phyloP scores from a whole-genome alignment of 2,888 invertebrate genomes.

The Anodontia alba region DNA sequence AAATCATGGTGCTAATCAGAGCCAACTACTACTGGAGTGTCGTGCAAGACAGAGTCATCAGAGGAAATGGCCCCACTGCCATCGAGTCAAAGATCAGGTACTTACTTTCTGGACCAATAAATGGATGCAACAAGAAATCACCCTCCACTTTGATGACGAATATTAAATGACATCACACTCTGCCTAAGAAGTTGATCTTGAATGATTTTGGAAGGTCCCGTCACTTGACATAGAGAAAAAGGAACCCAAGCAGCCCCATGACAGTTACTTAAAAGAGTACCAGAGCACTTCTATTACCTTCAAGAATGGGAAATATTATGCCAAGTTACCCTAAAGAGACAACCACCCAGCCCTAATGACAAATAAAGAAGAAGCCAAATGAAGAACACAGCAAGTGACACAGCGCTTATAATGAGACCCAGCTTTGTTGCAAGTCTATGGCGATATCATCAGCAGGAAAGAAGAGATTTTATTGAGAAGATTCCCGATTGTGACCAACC shows the following conservation, averaged over 20 bases:
- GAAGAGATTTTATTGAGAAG: slow-evolving; percentile 28
- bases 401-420: slow-evolving; percentile 14
- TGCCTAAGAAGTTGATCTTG: slow-evolving; percentile 3
- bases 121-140: slow-evolving; percentile 2
- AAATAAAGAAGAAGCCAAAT: slow-evolving; percentile 6
- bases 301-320: slow-evolving; percentile 19
- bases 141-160: slow-evolving; percentile 20
- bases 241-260: background rate
- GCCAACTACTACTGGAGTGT: background rate
- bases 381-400: slow-evolving; percentile 16
- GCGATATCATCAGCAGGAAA: slow-evolving; percentile 26
- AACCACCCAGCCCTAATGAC: slow-evolving; percentile 22
- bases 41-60: slow-evolving; percentile 1
- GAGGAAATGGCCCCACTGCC: slow-evolving; percentile 12
- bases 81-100: slow-evolving; percentile 3
- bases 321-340: slow-evolving; percentile 36
- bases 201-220: slow-evolving; percentile 45
- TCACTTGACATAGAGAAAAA: slow-evolving; percentile 24
- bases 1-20: background rate
- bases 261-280: background rate
- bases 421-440: slow-evolving; percentile 20
- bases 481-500: background rate
- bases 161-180: slow-evolving; percentile 16
- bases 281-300: slow-evolving; percentile 19
- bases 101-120: background rate